Evolutionary conservation across 2,797 vertebrate genomes (phyloP).

Genomic region (Cyprinodon diabolis): DNA sequence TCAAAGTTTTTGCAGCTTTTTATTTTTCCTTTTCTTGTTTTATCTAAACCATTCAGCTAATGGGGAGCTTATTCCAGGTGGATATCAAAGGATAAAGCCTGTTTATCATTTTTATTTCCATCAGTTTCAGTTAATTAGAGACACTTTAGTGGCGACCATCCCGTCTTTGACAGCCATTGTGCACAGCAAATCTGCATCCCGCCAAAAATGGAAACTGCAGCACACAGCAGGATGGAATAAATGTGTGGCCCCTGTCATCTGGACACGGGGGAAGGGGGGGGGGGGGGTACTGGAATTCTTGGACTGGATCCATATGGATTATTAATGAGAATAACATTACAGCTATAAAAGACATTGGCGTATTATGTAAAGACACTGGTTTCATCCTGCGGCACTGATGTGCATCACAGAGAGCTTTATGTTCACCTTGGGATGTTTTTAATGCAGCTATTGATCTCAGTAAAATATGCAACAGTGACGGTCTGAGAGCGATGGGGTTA

Average conservation of each 20-base stretch:
- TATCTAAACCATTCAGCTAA: constrained; percentile 11
- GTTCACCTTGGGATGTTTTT: background rate
- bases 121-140: constrained; percentile 70
- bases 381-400: background rate
- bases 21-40: no score
- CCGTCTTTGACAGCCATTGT: constrained; percentile 66
- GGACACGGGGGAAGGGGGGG: constrained; percentile 29
- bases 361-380: background rate
- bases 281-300: background rate
- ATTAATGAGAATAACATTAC: background rate
- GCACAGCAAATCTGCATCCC: constrained; percentile 57
- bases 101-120: constrained; percentile 44
- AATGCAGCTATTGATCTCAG: background rate
- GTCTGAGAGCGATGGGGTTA: background rate
- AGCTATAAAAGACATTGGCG: constrained; percentile 2
- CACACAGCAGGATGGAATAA: constrained; percentile 68
- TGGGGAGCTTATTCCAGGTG: constrained; percentile 64
- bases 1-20: no score
- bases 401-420: background rate
- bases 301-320: background rate
- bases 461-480: background rate
- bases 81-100: constrained; percentile 60
- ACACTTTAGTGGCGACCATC: constrained; percentile 60
- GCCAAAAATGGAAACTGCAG: constrained; percentile 68
- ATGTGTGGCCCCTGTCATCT: constrained; percentile 62